Evolutionary conservation across 1,140 invertebrate genomes (phyloP).

Genomic region (Diabrotica undecimpunctata): DNA sequence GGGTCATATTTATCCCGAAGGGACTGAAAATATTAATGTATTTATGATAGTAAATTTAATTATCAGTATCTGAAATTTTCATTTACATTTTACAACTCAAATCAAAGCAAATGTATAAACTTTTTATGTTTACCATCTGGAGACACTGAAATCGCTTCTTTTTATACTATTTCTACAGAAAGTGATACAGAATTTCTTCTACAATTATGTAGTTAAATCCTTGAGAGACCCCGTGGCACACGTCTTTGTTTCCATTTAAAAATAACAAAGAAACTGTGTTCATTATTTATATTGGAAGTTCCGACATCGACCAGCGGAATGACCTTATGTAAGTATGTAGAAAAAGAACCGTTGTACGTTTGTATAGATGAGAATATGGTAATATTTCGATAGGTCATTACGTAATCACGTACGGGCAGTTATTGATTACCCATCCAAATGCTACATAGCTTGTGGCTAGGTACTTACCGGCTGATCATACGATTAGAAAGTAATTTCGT

Average conservation of each 20-base stretch:
- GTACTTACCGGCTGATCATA: not conserved
- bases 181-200: no score
- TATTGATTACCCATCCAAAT: not conserved
- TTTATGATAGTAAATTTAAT: no score
- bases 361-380: not conserved
- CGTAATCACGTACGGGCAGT: not conserved
- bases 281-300: not conserved
- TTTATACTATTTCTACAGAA: no score
- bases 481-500: not conserved
- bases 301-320: not conserved
- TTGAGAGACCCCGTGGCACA: not conserved
- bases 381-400: not conserved
- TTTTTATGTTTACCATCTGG: no score
- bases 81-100: no score
- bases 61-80: no score
- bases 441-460: not conserved
- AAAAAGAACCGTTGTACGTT: not conserved
- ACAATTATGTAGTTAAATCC: no score
- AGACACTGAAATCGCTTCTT: no score
- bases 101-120: no score
- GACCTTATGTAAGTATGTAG: not conserved
- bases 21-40: no score
- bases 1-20: no score
- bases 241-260: not conserved
- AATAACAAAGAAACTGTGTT: not conserved